Evolutionary conservation across 1,140 invertebrate species (phyloP), one percentile per base, ranked within the genome.

Genomic region (Phymastichus coffea): DNA sequence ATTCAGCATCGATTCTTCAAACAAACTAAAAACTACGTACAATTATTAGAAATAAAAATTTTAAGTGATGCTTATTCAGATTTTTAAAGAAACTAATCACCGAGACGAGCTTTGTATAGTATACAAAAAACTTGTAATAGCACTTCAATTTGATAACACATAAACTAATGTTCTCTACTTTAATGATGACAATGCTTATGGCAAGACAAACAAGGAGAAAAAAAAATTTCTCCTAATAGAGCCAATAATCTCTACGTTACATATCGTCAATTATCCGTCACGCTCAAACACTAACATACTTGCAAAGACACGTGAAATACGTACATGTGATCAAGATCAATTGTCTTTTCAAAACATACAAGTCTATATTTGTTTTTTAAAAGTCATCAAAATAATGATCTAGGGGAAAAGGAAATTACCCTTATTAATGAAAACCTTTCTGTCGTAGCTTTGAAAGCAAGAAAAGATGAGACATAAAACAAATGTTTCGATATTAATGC

Each of bases 231-330:
- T 53, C 41, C 40, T 3, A 53, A 59, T 38, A 53, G 40, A 59
- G 57, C 48, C 48, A 53, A 59, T 25, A 25, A 46, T 52, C 41
- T 48, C 49, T 28, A 49, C 52, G 53, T 59, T 38, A 53, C 57
- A 46, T 20, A 15, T 53, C 28, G 53, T 59, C 22, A 38, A 58
- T 43, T 14, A 59, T 46, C 49, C 28, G 41, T 48, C 33, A 59
- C 47, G 28, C 47, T 37, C 40, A 28, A 49, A 38, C 46, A 26
- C 44, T 52, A 49, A 22, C 7, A 23, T 20, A 52, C 38, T n/a
- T 12, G 12, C 22, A 7, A 25, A 58, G 22, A 58, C 17, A 12
- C 26, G 17, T 38, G 51, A 1, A 49, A 49, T 22, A 30, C 26
- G 17, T 15, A 43, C 30, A 43, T n/a, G n/a, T n/a, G n/a, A n/a